These are phyloP conservation scores for Yponomeuta plumbellus DNA, from an alignment of 2,888 invertebrate genomes.

Conservation along the genomic window DNA sequence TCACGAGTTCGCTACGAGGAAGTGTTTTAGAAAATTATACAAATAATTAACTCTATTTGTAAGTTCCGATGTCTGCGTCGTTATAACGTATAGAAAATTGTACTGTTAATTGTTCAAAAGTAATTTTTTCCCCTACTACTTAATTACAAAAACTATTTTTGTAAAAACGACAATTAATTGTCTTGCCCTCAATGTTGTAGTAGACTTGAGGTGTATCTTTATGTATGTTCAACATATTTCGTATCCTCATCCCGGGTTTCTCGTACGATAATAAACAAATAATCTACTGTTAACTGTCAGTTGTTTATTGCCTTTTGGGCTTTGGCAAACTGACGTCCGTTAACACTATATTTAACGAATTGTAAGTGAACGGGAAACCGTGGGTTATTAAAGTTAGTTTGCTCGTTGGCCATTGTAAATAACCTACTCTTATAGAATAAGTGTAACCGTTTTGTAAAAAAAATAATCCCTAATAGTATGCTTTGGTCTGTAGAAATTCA, in stretches of 20 bases:
- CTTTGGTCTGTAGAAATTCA: no score
- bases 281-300: no score
- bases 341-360: no score
- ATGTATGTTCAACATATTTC: not conserved
- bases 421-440: no score
- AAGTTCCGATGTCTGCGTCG: not conserved
- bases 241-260: not conserved
- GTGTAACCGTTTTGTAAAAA: no score
- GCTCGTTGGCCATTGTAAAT: no score
- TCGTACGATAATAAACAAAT: no score
- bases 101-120: not conserved
- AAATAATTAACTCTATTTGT: not conserved
- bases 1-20: not conserved
- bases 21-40: constrained; percentile 14
- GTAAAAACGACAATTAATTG: not conserved
- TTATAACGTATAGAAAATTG: not conserved
- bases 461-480: no score
- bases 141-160: not conserved
- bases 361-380: no score
- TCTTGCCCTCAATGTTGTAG: not conserved
- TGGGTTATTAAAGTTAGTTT: no score
- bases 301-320: no score
- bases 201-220: not conserved
- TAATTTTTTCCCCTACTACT: not conserved
- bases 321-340: no score